Evolutionary conservation across 2,113 vertebrate species (phyloP), one percentile per base, ranked within the genome.

Genomic region (Triplophysa tibetana): DNA sequence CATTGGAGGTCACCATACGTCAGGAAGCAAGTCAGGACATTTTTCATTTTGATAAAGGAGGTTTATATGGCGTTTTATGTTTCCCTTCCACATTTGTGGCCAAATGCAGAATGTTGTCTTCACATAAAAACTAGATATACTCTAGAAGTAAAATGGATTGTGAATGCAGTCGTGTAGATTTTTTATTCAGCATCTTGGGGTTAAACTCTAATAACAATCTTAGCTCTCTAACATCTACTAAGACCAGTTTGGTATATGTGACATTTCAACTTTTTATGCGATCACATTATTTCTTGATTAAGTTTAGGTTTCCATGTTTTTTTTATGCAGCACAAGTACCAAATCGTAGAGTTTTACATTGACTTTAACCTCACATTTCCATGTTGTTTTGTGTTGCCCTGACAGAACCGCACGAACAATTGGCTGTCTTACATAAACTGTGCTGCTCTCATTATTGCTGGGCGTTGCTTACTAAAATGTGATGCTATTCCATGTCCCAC

Each of bases 261-360:
- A 72, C 69, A 58, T 72, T 72, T 72, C 29, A 72, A 24, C n/a
- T 21, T 70, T 70, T 72, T 58, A 56, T 72, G 69, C n/a, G 50
- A 72, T 38, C 26, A 58, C 69, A 56, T 58, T 38, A 58, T 72
- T 58, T 56, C 52, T 72, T 38, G 19, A 26, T 58, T 54, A 70
- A 72, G 5, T 72, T 56, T 56, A n/a, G 26, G 13, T 63, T 29
- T 38, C 29, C n/a, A 48, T 54, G 19, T 56, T 21, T 58, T 21
- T 58, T 58, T 58, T 8, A 21, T 19, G n/a, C 19, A 58, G n/a
- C 8, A 2, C n/a, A 56, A 41, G 52, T 24, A 60, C 65, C 62
- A 48, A 38, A 60, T 75, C 64, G 23, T n/a, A 33, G 72, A 26
- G 10, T 41, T 81, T 68, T 50, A 58, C 60, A 21, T 60, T 48